Evolutionary conservation across 2,797 vertebrate genomes (phyloP).

Genomic region (Balearica regulorum): DNA sequence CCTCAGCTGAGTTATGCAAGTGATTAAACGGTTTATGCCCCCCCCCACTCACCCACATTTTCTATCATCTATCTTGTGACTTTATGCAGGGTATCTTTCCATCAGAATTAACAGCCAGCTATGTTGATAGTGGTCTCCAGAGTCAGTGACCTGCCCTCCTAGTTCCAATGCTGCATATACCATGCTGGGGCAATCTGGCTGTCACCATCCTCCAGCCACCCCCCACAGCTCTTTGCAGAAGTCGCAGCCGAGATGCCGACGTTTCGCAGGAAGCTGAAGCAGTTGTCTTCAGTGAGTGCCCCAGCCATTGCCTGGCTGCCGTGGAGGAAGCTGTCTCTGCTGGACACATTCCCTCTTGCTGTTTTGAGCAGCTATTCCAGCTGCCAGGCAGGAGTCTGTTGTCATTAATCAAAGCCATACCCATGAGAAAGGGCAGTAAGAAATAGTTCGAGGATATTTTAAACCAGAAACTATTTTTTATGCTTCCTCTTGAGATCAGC

Average conservation of each 20-base stretch:
- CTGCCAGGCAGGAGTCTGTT: not conserved
- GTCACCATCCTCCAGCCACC: not conserved
- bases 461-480: not conserved
- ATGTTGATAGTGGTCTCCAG: not conserved
- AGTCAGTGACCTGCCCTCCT: not conserved
- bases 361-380: not conserved
- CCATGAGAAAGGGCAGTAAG: not conserved
- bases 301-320: not conserved
- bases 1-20: constrained; percentile 9
- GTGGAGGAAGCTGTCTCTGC: not conserved
- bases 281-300: not conserved
- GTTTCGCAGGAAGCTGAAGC: not conserved
- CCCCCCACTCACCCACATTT: not conserved
- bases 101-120: not conserved
- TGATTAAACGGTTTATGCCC: not conserved
- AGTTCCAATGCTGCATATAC: not conserved
- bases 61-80: not conserved
- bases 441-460: not conserved
- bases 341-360: not conserved
- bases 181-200: not conserved
- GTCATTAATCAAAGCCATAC: not conserved
- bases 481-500: not conserved
- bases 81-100: not conserved
- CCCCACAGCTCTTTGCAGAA: not conserved
- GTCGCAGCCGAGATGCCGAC: not conserved